A percentile compares a stretch with the other conserved stretches of the same genome.
These are phyloP conservation scores for Cavia porcellus DNA, from an alignment of 2,113 vertebrate genomes.

Conservation along the genomic window DNA sequence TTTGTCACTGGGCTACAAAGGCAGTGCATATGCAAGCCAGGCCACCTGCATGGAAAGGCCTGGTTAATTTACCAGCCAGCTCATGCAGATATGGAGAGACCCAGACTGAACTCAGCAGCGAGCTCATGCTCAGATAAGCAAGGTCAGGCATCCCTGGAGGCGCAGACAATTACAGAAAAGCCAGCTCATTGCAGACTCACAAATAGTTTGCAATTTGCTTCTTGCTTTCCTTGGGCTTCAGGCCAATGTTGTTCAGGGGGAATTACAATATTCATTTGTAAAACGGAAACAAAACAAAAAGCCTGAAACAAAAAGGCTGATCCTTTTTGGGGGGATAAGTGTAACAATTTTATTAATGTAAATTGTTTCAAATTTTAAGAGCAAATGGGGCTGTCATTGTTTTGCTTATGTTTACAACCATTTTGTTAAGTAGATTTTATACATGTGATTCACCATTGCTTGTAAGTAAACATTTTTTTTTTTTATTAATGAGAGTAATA, in stretches of 20 bases:
- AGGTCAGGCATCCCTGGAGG: conserved; percentile 75
- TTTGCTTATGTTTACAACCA: conserved; percentile 71
- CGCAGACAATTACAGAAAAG: conserved; percentile 74
- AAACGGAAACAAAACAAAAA: conserved; percentile 38
- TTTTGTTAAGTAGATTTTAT: conserved; percentile 74
- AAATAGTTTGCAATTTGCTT: conserved; percentile 78
- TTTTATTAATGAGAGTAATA: conserved; percentile 65
- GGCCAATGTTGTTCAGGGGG: conserved; percentile 62
- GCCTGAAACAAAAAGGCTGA: not conserved
- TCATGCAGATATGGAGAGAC: conserved; percentile 61
- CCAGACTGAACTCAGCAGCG: conserved; percentile 74
- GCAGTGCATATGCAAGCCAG: not conserved
- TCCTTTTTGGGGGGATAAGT: not conserved
- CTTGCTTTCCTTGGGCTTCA: conserved; percentile 74
- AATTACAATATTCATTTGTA: conserved; percentile 72
- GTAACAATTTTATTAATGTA: conserved; percentile 55
- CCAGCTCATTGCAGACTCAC: conserved; percentile 63
- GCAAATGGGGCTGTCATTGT: not conserved
- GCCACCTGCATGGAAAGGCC: conserved; percentile 73
- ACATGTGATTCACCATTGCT: conserved; percentile 31
- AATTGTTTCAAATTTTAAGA: conserved; percentile 45
- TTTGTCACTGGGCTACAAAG: conserved; percentile 43
- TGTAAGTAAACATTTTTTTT: conserved; percentile 48
- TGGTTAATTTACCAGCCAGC: conserved; percentile 66
- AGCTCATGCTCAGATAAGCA: conserved; percentile 72